Conservation (phyloP, 2,797 vertebrate species). For the Odontamblyopus rebecca region DNA sequence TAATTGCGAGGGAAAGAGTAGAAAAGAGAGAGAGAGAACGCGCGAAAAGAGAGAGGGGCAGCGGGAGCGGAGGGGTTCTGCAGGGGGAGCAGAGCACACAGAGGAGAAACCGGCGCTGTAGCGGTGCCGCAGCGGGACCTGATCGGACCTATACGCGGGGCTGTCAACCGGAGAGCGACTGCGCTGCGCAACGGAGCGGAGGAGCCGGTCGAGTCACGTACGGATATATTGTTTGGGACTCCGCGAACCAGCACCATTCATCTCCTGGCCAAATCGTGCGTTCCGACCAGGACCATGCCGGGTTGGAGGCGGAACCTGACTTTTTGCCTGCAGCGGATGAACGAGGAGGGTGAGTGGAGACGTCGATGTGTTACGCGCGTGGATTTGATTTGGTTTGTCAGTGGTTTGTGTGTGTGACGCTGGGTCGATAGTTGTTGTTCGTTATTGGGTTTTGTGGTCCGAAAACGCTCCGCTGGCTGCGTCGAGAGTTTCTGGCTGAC, state of each 20-base stretch:
- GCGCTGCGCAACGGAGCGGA: slow-evolving; percentile 6
- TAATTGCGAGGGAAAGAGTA: not conserved
- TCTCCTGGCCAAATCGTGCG: slow-evolving; percentile 23
- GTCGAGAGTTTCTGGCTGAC: slow-evolving; percentile 41
- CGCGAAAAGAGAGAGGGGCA: slow-evolving; percentile 8
- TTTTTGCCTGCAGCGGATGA: slow-evolving; percentile 91
- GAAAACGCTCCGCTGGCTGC: slow-evolving; percentile 25
- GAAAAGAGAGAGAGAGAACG: not conserved
- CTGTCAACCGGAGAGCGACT: not conserved
- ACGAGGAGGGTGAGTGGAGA: slow-evolving; percentile 85
- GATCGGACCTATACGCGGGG: slow-evolving; percentile 12
- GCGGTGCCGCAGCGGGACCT: slow-evolving; percentile 62
- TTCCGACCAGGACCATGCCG: slow-evolving; percentile 77
- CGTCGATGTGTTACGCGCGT: not conserved
- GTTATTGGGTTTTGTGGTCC: not conserved
- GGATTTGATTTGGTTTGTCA: not conserved
- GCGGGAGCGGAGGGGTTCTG: slow-evolving; percentile 19
- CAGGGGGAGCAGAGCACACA: not conserved
- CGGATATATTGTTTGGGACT: slow-evolving; percentile 37
- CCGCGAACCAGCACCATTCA: slow-evolving; percentile 17
- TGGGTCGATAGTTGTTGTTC: not conserved
- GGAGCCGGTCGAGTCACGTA: not conserved
- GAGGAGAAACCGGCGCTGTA: slow-evolving; percentile 15
- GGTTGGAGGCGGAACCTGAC: slow-evolving; percentile 91
- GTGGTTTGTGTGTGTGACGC: slow-evolving; percentile 2